Base-by-base conservation (phyloP, 2,888 invertebrate genomes). In the Drosophila yooni region DNA sequence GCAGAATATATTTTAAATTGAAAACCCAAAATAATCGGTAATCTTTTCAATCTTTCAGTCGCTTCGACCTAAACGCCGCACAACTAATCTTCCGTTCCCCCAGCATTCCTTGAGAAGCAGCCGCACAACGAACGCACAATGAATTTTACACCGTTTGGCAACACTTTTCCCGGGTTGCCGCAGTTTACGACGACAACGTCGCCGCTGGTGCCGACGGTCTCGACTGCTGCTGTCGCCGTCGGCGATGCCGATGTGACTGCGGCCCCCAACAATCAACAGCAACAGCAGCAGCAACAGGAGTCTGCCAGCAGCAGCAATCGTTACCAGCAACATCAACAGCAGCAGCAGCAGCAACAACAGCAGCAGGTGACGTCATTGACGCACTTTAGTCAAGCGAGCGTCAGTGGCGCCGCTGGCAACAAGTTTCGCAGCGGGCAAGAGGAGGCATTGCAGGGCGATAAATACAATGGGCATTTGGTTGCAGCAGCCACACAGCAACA, bases 121-220 rank as follows among this genome's bases (percentile, higher is more conserved):
- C 50, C 62, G 40, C 64, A 40, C 56, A 70, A 80, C 67, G 13
- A 74, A 74, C 64, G 77, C 68, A 92, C 89, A 91, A 97, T 97
- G 97, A 97, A 97, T 94, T 97, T 97, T 94, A 95, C 97, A 90
- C 97, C 97, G 81, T 97, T 97, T 93, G 96, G 96, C 88, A 92
- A 96, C 96, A 88, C 97, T 95, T 93, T 96, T 96, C 92, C 96
- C 79, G 95, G 96, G 70, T 96, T 97, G 91, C 97, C 97, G 93
- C 97, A 97, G 93, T 97, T 97, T 93, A 96, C 97, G 75, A 88
- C 93, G 38, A 88, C 91, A 57, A 81, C 91, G 54, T 90, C 92
- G 53, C 91, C 92, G 18, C 70, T 92, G 96, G 97, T 92, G 93
- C 94, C 71, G 94, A 94, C 93, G 93, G 95, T 92, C 25, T 46